phyloP scores from a whole-genome alignment of 1,140 invertebrate genomes.

The Gyrodactylus bullatarudis region DNA sequence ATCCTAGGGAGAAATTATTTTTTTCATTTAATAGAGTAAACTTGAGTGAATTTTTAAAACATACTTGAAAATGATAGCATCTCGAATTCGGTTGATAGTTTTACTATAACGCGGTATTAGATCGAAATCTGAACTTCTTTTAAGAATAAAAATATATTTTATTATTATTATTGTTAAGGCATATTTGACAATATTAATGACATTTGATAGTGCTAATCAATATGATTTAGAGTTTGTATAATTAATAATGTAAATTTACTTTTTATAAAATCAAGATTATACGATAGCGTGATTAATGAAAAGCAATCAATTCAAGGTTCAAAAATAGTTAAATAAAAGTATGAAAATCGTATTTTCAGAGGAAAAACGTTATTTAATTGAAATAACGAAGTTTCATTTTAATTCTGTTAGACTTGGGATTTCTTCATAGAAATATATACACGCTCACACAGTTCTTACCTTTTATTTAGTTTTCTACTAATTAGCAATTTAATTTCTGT shows the following conservation, averaged over 20 bases:
- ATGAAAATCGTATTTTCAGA: no score
- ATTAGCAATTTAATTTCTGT: background rate
- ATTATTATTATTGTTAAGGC: background rate
- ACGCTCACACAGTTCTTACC: background rate
- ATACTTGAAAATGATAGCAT: background rate
- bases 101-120: background rate
- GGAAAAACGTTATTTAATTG: no score
- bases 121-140: background rate
- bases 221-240: no score
- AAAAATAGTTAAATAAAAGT: no score
- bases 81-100: background rate
- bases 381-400: no score
- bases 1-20: background rate
- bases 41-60: background rate
- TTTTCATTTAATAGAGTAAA: no score
- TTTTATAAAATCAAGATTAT: no score
- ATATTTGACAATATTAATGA: no score
- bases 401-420: background rate
- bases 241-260: no score
- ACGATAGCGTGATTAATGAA: no score
- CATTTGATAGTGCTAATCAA: no score
- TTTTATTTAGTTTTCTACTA: background rate
- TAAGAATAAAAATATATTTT: background rate
- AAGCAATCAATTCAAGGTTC: no score
- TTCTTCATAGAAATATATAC: background rate